phyloP scores from a whole-genome alignment of 1,140 invertebrate genomes.

The Bradysia coprophila region DNA sequence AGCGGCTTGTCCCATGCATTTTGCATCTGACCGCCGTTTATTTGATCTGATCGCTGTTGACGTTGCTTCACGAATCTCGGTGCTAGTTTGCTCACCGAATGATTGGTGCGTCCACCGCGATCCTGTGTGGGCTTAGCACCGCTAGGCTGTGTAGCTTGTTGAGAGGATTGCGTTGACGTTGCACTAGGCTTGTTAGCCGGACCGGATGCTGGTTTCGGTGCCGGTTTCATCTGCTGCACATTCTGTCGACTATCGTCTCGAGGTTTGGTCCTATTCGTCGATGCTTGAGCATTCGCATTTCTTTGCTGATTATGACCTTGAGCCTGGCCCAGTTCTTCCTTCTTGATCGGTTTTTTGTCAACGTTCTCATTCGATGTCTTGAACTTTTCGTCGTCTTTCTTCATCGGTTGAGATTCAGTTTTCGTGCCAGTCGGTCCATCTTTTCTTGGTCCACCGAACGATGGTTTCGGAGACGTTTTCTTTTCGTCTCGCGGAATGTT shows the following conservation, averaged over 20 bases:
- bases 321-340: not conserved
- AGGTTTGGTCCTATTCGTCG: too few relatives aligned
- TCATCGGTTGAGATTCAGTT: not conserved
- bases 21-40: slow-evolving; percentile 41
- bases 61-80: slow-evolving; percentile 66
- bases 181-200: slow-evolving; percentile 1
- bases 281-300: too few relatives aligned
- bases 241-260: not conserved
- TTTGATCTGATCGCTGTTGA: slow-evolving; percentile 23
- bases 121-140: slow-evolving; percentile 2
- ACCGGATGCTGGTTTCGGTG: slow-evolving; percentile 4
- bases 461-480: not conserved
- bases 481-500: not conserved
- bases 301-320: not conserved
- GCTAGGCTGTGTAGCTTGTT: slow-evolving; percentile 1
- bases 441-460: not conserved
- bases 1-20: slow-evolving; percentile 80
- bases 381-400: not conserved
- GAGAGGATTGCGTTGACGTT: slow-evolving; percentile 1
- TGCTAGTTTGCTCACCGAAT: slow-evolving; percentile 32
- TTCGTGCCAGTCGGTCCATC: not conserved
- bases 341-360: not conserved
- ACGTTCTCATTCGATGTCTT: not conserved
- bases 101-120: not conserved
- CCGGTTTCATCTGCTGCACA: not conserved